Base-by-base conservation (phyloP, 2,888 invertebrate genomes). In the Rhingia rostrata region DNA sequence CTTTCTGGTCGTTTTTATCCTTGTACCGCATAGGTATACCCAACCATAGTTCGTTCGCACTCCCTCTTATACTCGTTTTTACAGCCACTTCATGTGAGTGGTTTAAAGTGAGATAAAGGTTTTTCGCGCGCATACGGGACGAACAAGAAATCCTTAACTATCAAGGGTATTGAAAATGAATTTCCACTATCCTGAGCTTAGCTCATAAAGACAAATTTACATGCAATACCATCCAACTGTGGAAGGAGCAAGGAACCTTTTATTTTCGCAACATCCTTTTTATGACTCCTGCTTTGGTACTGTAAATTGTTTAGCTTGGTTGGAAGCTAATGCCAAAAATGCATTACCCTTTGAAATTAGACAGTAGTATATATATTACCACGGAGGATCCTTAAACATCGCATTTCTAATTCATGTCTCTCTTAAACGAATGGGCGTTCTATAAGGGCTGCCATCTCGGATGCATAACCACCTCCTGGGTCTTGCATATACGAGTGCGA, bases 71-170 rank as follows among this genome's bases (percentile, higher is more conserved):
- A 61, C 47, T 35, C 47, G 10, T 49, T 63, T 61, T 78, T 78
- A 70, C 63, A 63, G 63, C 63, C 69, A 54, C 69, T 78, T 63
- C 77, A 69, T 54, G 63, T 69, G 54, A 63, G 69, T 56, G 77
- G 54, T 63, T 78, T 70, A 78, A 75, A 77, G 69, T 67, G 53
- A 54, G 39, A 67, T 47, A 61, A 69, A 61, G 53, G 53, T 45
- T 33, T 12, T 7, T 0, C 4, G 7, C 6, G 7, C n/a, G 1
- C 22, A 58, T 6, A 39, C 32, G 10, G n/a, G 4, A 53, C 7
- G 7, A 37, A 32, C 37, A 58, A 43, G 54, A 74, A 39, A 54
- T 56, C 12, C 63, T 74, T 64, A 64, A 75, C 60, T 60, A 67
- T 75, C 43, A 14, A 35, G 4, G n/a, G 12, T 67, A 67, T 75